phyloP scores from a whole-genome alignment of 2,888 invertebrate genomes.

The Caenorhabditis plicata region DNA sequence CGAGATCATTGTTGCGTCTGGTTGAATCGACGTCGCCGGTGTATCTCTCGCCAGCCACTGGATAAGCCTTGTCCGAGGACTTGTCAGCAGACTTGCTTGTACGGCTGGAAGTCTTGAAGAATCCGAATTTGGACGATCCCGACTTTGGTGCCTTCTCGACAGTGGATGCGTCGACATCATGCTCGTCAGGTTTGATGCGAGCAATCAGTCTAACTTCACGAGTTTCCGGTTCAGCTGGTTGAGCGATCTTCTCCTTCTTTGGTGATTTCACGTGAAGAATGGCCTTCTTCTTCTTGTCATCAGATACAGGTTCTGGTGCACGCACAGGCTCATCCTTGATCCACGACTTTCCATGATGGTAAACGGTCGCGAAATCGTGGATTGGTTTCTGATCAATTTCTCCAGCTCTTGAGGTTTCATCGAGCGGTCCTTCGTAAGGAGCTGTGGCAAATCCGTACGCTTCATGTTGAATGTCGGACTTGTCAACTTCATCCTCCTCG shows the following conservation, averaged over 20 bases:
- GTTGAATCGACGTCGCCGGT: conserved; percentile 14
- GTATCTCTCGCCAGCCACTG: conserved; percentile 7
- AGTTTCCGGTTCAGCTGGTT: conserved; percentile 8
- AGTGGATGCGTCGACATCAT: background rate
- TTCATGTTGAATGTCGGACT: too few species aligned
- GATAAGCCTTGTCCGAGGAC: conserved; percentile 3
- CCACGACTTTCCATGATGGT: conserved; percentile 32
- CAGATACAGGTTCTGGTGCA: too few species aligned
- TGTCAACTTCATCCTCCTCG: conserved; percentile 33
- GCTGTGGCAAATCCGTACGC: conserved; percentile 10
- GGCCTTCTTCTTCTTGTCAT: too few species aligned
- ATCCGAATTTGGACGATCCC: background rate
- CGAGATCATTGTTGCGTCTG: conserved; percentile 11
- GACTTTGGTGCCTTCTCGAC: too few species aligned
- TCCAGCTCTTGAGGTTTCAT: conserved; percentile 9
- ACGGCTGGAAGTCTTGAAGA: background rate
- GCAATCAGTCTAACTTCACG: conserved; percentile 18
- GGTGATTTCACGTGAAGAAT: too few species aligned
- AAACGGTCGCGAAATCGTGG: conserved; percentile 16
- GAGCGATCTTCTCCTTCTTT: conserved; percentile 3
- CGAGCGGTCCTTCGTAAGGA: conserved; percentile 26
- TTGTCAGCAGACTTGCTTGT: too few species aligned
- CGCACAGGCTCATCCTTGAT: conserved; percentile 7
- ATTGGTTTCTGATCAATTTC: conserved; percentile 31
- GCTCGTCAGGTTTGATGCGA: conserved; percentile 11